Evolutionary conservation across 2,113 vertebrate species (phyloP).

Genomic region (Eira barbara): DNA sequence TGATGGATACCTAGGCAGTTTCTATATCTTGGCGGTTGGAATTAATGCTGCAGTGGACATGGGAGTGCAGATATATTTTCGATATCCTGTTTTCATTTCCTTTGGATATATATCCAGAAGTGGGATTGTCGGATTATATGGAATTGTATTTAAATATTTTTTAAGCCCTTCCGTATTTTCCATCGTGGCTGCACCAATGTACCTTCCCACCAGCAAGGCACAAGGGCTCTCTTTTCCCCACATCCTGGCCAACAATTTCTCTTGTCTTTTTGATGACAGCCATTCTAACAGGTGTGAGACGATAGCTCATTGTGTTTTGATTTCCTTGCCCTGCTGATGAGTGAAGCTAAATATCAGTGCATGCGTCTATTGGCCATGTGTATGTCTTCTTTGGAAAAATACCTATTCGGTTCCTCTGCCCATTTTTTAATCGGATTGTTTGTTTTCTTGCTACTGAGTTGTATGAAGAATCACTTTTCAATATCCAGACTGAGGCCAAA

Average conservation of each 20-base stretch:
- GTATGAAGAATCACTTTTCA: constrained; percentile 23
- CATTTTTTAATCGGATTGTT: not conserved
- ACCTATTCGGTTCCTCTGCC: not conserved
- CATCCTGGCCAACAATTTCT: not conserved
- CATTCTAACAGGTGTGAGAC: not conserved
- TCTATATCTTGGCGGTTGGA: not conserved
- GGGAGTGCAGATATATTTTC: not conserved
- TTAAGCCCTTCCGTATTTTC: not conserved
- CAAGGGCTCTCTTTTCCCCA: not conserved
- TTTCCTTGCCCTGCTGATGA: not conserved
- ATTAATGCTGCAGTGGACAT: not conserved
- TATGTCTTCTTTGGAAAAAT: not conserved
- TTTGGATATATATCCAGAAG: not conserved
- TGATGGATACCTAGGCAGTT: not conserved
- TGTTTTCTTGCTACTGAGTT: not conserved
- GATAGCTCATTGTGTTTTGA: not conserved
- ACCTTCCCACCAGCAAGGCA: too few species aligned
- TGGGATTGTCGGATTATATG: not conserved
- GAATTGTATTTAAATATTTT: not conserved
- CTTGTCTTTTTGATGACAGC: not conserved
- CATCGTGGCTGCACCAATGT: not conserved
- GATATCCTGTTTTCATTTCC: not conserved
- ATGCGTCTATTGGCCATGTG: not conserved
- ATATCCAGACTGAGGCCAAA: constrained; percentile 44
- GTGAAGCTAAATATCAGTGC: not conserved